phyloP scores from a whole-genome alignment of 2,888 invertebrate species.

The Drosophila atripex region DNA sequence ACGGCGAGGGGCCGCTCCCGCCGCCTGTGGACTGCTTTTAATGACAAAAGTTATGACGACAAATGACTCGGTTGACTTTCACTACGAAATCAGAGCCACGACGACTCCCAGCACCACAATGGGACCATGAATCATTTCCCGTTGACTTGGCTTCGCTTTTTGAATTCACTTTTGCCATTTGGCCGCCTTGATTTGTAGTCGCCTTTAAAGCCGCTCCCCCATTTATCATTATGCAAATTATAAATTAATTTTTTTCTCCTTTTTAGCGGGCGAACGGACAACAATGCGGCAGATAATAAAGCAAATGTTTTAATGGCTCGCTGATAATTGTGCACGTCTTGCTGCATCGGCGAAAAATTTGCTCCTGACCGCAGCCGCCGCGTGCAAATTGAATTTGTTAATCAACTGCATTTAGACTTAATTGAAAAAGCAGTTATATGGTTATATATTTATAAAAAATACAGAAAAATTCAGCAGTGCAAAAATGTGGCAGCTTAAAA shows the following conservation, averaged over 20 bases:
- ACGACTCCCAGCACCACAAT: conserved; percentile 44
- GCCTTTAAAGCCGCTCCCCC: conserved; percentile 33
- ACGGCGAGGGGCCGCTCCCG: background rate
- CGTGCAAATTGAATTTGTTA: conserved; percentile 67
- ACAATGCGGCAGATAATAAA: conserved; percentile 52
- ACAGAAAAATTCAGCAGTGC: background rate
- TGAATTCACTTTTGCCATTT: conserved; percentile 57
- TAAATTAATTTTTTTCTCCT: conserved; percentile 57
- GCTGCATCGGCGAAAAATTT: conserved; percentile 42
- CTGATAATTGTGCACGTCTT: conserved; percentile 49
- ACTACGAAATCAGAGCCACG: conserved; percentile 64
- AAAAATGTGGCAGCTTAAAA: conserved; percentile 8
- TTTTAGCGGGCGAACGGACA: conserved; percentile 18
- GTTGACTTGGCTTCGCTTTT: conserved; percentile 42
- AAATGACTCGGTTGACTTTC: conserved; percentile 76
- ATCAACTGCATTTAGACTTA: conserved; percentile 67
- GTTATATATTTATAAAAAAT: conserved; percentile 3
- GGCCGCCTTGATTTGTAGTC: conserved; percentile 44
- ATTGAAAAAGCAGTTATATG: conserved; percentile 48
- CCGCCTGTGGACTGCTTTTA: conserved; percentile 44
- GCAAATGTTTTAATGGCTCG: conserved; percentile 37
- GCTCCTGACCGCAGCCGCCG: conserved; percentile 11
- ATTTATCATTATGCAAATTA: conserved; percentile 71
- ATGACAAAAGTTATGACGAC: conserved; percentile 77
- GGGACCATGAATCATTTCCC: conserved; percentile 70